Base-by-base conservation (phyloP, 2,797 vertebrate genomes). In the Tarsius wallacei region DNA sequence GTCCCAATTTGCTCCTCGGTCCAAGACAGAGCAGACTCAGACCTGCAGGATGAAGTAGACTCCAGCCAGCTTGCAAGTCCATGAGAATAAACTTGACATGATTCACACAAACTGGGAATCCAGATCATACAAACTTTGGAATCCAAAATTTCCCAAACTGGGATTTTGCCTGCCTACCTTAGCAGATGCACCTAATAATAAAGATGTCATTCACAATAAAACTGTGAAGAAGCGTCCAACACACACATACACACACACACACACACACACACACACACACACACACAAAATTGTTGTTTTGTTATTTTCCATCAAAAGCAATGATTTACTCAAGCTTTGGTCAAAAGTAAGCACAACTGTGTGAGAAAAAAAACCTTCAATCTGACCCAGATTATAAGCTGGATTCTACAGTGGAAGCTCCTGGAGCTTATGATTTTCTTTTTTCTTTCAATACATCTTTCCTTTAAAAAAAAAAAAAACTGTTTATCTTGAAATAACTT, bases 401-500 rank as follows among this genome's bases (percentile, higher is more conserved):
- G 12, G 13, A 16, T 74, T 91, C 64, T 57, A 53, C 8, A 5
- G n/a, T 19, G 5, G 57, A 78, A 90, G 26, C 4, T 64, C 84
- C 49, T 49, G 57, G 26, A 90, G 28, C 16, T 55, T 24, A 51
- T 3, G 31, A 31, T 42, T 70, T 24, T 47, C 22, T 57, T 59
- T 82, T 93, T 74, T 31, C 19, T 59, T 68, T 77, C n/a, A 61
- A 17, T 15, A 9, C 28, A 33, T 68, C n/a, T 61, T 87, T 71
- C 28, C 12, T 55, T 86, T 11, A 81, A 42, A 42, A 42, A 42
- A 42, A 42, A 42, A 42, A 42, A 42, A 42, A 42, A 81, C 17
- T 89, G 91, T 70, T 93, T 78, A 83, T 86, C 73, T 93, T 90
- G 28, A 87, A 90, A 71, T 90, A 64, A 61, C 31, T 70, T 80